These are phyloP conservation scores for Orthosia gracilis DNA, from an alignment of 2,888 invertebrate species.

Conservation along the genomic window DNA sequence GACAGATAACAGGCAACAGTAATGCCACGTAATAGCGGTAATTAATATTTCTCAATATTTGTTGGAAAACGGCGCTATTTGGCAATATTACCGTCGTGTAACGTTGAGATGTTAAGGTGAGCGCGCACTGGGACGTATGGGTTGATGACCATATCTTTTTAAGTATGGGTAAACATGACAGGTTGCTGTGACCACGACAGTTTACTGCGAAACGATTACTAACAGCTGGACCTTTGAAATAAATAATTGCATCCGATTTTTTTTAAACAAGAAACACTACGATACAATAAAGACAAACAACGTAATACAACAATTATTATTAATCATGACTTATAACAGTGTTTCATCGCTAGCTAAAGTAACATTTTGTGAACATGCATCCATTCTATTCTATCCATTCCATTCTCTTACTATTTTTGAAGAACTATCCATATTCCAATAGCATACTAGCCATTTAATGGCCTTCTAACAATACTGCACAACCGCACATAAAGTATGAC, in stretches of 20 bases:
- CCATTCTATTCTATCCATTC: too few species aligned
- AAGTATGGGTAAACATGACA: neutral
- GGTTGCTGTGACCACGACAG: neutral
- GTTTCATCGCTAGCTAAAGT: neutral
- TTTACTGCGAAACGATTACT: too few species aligned
- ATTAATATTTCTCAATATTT: constrained; percentile 50
- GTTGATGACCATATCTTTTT: constrained; percentile 1
- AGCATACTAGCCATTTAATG: constrained; percentile 3
- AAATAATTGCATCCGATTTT: too few species aligned
- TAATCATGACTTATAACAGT: neutral
- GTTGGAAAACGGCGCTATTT: constrained; percentile 47
- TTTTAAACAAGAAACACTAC: too few species aligned
- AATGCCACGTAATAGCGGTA: constrained; percentile 46
- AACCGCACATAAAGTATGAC: neutral
- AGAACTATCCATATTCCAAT: neutral
- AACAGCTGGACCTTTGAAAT: too few species aligned
- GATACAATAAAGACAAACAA: neutral
- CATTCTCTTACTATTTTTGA: neutral
- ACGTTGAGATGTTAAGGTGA: constrained; percentile 34
- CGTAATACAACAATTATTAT: neutral
- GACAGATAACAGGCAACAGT: constrained; percentile 22
- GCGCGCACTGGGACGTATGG: constrained; percentile 14
- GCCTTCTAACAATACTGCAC: neutral
- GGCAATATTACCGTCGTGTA: constrained; percentile 27
- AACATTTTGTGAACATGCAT: neutral